A percentile compares a stretch with the other conserved stretches of the same genome.
These are phyloP conservation scores for Trachymyrmex cornetzi DNA, from an alignment of 1,140 invertebrate genomes.

Conservation along the genomic window DNA sequence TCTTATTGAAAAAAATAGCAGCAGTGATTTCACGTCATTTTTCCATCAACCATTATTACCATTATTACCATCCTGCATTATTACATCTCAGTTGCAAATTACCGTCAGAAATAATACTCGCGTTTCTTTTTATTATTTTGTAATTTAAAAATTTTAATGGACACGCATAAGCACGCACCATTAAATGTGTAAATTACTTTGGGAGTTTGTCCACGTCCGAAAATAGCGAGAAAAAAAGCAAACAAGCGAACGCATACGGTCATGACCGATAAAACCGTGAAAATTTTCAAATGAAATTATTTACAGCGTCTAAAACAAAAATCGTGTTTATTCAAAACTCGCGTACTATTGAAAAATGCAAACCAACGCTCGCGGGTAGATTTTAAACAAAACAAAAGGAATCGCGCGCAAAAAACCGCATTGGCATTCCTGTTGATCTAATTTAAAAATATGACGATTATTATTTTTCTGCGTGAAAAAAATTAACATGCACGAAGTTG, in stretches of 20 bases:
- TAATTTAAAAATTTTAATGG: slow-evolving; percentile 37
- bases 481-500: slow-evolving; percentile 31
- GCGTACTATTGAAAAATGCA: slow-evolving; percentile 57
- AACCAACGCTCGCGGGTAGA: slow-evolving; percentile 34
- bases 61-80: background rate
- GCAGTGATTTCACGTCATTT: background rate
- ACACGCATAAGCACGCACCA: slow-evolving; percentile 3
- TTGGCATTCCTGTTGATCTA: slow-evolving; percentile 47
- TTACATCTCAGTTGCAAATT: slow-evolving; percentile 13
- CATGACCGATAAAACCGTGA: slow-evolving; percentile 50
- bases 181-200: slow-evolving; percentile 54
- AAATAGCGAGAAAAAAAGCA: slow-evolving; percentile 50
- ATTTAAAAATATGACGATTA: slow-evolving; percentile 71
- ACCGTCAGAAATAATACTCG: background rate
- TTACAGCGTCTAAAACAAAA: slow-evolving; percentile 61
- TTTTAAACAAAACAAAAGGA: slow-evolving; percentile 58
- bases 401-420: slow-evolving; percentile 22
- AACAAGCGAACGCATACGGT: slow-evolving; percentile 26
- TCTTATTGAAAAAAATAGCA: background rate
- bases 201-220: slow-evolving; percentile 6
- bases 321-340: slow-evolving; percentile 61
- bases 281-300: slow-evolving; percentile 60
- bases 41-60: background rate
- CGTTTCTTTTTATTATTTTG: background rate
- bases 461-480: slow-evolving; percentile 48